Conservation (phyloP, 2,797 vertebrate species). For the Lates japonicus region DNA sequence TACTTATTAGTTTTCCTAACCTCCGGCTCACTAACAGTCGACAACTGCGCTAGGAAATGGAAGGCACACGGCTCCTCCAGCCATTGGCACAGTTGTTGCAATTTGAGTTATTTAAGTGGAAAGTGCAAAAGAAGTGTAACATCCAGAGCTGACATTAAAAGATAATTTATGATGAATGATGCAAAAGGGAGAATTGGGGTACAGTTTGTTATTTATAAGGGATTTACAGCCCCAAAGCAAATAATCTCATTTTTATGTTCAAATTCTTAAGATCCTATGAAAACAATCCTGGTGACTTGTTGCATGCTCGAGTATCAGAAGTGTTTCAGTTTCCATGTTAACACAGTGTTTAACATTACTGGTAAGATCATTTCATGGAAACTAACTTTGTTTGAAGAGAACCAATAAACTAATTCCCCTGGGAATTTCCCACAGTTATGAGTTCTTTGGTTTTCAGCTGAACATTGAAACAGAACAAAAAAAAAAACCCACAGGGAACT, state of each 20-base stretch:
- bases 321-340: constrained; percentile 8
- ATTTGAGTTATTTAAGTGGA: constrained; percentile 40
- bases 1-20: constrained; percentile 70
- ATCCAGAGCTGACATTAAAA: not conserved
- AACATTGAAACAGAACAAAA: constrained; percentile 2
- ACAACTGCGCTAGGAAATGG: constrained; percentile 26
- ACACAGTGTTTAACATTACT: constrained; percentile 20
- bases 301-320: not conserved
- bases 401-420: constrained; percentile 32
- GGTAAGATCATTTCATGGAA: constrained; percentile 43
- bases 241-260: not conserved
- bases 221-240: constrained; percentile 10
- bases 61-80: constrained; percentile 25
- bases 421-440: constrained; percentile 48
- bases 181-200: not conserved
- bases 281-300: not conserved
- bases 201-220: constrained; percentile 1
- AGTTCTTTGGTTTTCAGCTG: constrained; percentile 24
- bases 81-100: constrained; percentile 45
- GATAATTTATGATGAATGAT: not conserved
- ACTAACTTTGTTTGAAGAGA: constrained; percentile 43
- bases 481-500: not conserved
- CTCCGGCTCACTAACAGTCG: constrained; percentile 49
- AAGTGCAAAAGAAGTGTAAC: constrained; percentile 18
- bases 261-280: constrained; percentile 1